These are phyloP conservation scores for Drosophila anomalata DNA, from an alignment of 2,888 invertebrate genomes.

Conservation along the genomic window DNA sequence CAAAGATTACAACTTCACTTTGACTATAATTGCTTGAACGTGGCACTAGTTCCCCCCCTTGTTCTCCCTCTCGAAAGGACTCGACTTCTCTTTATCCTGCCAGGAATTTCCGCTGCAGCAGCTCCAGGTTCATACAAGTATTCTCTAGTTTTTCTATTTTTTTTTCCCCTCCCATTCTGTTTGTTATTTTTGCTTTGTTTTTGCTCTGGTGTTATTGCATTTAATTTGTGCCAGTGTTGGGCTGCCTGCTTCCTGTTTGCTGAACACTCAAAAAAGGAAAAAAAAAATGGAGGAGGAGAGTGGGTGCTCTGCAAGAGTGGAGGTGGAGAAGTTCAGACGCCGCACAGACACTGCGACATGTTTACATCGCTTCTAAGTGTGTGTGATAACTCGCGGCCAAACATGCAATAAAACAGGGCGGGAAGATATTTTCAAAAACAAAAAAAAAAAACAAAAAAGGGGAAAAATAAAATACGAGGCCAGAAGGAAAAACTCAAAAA, in stretches of 20 bases:
- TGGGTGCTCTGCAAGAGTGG: slow-evolving; percentile 22
- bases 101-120: slow-evolving; percentile 64
- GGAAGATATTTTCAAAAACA: slow-evolving; percentile 32
- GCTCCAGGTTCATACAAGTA: slow-evolving; percentile 25
- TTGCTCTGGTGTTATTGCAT: slow-evolving; percentile 69
- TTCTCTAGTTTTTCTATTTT: slow-evolving; percentile 1
- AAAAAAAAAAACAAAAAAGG: slow-evolving; percentile 18
- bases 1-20: slow-evolving; percentile 71
- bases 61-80: slow-evolving; percentile 12
- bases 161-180: slow-evolving; percentile 16
- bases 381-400: slow-evolving; percentile 72
- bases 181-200: slow-evolving; percentile 34
- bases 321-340: slow-evolving; percentile 36
- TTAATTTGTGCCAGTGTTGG: slow-evolving; percentile 69
- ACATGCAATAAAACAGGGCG: slow-evolving; percentile 52
- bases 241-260: slow-evolving; percentile 38
- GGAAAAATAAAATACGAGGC: slow-evolving; percentile 2
- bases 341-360: slow-evolving; percentile 61
- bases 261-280: slow-evolving; percentile 14
- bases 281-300: slow-evolving; percentile 3
- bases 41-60: slow-evolving; percentile 47
- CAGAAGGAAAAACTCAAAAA: slow-evolving; percentile 40
- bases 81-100: slow-evolving; percentile 27
- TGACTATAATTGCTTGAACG: slow-evolving; percentile 68
- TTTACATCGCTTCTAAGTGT: slow-evolving; percentile 40